Base-by-base conservation (phyloP, 2,888 invertebrate genomes). In the Synanthedon vespiformis region DNA sequence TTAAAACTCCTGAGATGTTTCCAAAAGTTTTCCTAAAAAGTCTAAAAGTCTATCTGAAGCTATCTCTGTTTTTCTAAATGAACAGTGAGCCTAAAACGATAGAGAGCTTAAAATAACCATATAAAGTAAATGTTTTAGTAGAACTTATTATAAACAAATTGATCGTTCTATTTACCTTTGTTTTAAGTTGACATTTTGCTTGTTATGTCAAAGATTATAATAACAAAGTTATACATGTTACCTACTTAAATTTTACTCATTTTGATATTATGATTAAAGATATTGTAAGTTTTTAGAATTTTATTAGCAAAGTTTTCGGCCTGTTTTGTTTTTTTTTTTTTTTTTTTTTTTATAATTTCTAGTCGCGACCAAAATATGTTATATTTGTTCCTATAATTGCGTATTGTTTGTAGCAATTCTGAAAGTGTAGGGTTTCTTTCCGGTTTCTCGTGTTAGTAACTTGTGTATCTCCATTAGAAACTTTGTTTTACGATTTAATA, bases 101-200 rank as follows among this genome's bases (percentile, higher is more conserved):
- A 86, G 77, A 86, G 86, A 87, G 87, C 86, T 87, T 86, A 85
- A 10, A 34, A 34, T 10, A 71, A 64, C 71, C 75, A 68, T 78
- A 80, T 76, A 69, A 77, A 77, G 71, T 79, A 79, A 83, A 82
- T 80, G 80, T 81, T 85, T 81, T 84, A 80, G 77, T 84, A 85
- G 80, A 72, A 75, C 68, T 6, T 81, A 81, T 79, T 74, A 77
- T 74, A 74, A 34, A 79, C 70, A 77, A 73, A 77, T 72, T 67
- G 63, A 74, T 74, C 71, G 70, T 34, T 34, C 74, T 85, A 85
- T 85, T 85, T 85, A 85, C 84, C 80, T 75, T 74, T 78, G 84
- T 86, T 86, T n/a, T 83, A 64, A 80, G 80, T 83, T 84, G 65
- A 74, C 64, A 72, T 73, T 16, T 77, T 77, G 85, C 86, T 85